Percentiles rank a stretch among this genome's conserved stretches.
These are phyloP conservation scores for Netelia virgata DNA, from an alignment of 2,888 invertebrate genomes.

Conservation along the genomic window DNA sequence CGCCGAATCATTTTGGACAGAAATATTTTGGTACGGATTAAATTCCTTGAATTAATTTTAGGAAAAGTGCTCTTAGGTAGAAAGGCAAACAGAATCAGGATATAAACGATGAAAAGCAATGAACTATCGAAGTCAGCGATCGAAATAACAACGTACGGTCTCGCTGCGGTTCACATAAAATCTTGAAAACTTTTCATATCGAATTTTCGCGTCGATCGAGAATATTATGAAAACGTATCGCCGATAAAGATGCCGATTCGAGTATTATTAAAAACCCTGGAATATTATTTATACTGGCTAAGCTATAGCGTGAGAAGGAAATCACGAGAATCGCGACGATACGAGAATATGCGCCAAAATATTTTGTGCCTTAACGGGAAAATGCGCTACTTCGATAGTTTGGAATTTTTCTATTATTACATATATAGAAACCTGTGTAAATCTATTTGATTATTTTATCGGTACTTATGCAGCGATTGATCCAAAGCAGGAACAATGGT, in stretches of 20 bases:
- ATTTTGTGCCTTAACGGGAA: neutral
- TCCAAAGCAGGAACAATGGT: constrained; percentile 18
- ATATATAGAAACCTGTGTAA: constrained; percentile 58
- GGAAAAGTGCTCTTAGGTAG: constrained; percentile 42
- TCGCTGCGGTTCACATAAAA: neutral
- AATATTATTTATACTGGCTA: constrained; percentile 52
- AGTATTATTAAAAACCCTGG: constrained; percentile 54
- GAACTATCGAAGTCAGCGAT: constrained; percentile 52
- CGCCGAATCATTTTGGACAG: constrained; percentile 99
- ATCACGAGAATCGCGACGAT: constrained; percentile 3
- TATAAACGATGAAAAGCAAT: constrained; percentile 51
- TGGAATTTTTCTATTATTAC: constrained; percentile 44
- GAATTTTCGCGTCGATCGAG: neutral
- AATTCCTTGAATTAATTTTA: constrained; percentile 71
- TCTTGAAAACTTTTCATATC: constrained; percentile 11
- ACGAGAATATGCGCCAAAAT: constrained; percentile 28
- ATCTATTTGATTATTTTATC: constrained; percentile 50
- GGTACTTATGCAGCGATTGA: constrained; percentile 51
- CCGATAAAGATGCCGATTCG: constrained; percentile 45
- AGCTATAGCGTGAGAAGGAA: constrained; percentile 11
- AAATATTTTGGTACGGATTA: constrained; percentile 99
- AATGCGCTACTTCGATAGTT: constrained; percentile 54
- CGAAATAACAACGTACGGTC: neutral
- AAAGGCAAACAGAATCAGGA: constrained; percentile 37
- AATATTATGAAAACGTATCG: constrained; percentile 26